Evolutionary conservation across 2,113 vertebrate genomes (phyloP).

Genomic region (Callopanchax toddi): DNA sequence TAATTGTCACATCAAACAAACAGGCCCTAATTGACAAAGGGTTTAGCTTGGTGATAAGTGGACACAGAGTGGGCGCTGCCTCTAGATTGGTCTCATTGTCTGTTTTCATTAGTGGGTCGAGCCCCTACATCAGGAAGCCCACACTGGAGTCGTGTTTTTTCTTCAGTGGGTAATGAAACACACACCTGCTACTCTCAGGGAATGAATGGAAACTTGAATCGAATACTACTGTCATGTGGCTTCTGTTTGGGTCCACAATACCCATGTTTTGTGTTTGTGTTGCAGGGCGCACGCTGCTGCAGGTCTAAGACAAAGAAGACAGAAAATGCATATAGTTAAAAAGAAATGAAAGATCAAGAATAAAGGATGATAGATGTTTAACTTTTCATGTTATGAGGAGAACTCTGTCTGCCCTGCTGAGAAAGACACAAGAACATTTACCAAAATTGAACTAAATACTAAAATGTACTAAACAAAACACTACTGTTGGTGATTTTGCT

Average conservation of each 20-base stretch:
- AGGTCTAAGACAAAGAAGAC: conserved; percentile 31
- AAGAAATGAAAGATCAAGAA: not conserved
- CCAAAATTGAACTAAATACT: not conserved
- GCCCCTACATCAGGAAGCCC: conserved; percentile 71
- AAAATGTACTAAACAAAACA: too few species aligned
- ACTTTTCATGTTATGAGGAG: conserved; percentile 13
- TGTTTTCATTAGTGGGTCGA: conserved; percentile 76
- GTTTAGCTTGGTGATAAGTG: conserved; percentile 70
- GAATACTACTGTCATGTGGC: conserved; percentile 68
- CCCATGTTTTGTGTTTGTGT: conserved; percentile 63
- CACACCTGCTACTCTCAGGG: conserved; percentile 80
- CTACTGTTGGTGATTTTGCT: not conserved
- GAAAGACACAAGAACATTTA: too few species aligned
- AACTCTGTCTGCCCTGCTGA: not conserved
- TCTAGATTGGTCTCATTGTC: conserved; percentile 75
- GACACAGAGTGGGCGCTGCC: conserved; percentile 66
- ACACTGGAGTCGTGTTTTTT: conserved; percentile 66
- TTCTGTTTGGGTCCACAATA: conserved; percentile 62
- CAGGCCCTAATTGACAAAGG: conserved; percentile 76
- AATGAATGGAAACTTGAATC: conserved; percentile 73
- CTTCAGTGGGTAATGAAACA: conserved; percentile 70
- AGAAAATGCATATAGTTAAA: not conserved
- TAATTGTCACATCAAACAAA: conserved; percentile 82
- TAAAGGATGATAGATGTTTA: conserved; percentile 4
- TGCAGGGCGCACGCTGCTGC: conserved; percentile 3